These are phyloP conservation scores for Onychomys leucogaster DNA, from an alignment of 2,797 vertebrate genomes.

Conservation along the genomic window DNA sequence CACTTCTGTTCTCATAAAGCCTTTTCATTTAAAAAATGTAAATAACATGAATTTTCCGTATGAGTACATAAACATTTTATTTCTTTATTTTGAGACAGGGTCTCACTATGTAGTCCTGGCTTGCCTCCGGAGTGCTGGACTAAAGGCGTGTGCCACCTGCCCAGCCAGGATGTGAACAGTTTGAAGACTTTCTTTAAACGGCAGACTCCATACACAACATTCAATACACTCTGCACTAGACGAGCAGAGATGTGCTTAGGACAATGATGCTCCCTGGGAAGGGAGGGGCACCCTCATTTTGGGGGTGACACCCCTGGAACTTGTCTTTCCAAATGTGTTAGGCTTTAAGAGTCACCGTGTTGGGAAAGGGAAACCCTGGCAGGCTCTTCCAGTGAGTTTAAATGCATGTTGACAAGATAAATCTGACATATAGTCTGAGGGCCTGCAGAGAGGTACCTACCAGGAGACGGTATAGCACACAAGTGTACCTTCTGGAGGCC, in stretches of 20 bases:
- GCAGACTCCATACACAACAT: conserved; percentile 15
- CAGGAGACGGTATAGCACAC: background rate
- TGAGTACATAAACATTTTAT: conserved; percentile 33
- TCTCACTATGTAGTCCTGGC: background rate
- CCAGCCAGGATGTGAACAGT: conserved; percentile 5
- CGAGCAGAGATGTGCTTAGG: background rate
- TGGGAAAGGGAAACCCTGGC: background rate
- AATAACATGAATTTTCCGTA: conserved; percentile 25
- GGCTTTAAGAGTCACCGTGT: conserved; percentile 43
- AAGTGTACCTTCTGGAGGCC: background rate
- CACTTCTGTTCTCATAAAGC: background rate
- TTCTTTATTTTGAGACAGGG: background rate
- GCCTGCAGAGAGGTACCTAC: background rate
- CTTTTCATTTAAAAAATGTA: conserved; percentile 22
- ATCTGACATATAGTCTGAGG: background rate
- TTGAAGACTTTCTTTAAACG: conserved; percentile 17
- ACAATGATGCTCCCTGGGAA: background rate
- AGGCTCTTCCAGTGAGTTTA: background rate
- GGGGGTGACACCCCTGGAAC: background rate
- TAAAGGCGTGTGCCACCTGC: background rate
- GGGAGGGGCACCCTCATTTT: background rate
- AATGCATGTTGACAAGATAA: background rate
- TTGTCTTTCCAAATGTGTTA: background rate
- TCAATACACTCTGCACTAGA: background rate
- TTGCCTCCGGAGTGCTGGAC: background rate